Evolutionary conservation across 1,140 invertebrate species (phyloP), one percentile per base, ranked within the genome.

Genomic region (Wasmannia auropunctata): DNA sequence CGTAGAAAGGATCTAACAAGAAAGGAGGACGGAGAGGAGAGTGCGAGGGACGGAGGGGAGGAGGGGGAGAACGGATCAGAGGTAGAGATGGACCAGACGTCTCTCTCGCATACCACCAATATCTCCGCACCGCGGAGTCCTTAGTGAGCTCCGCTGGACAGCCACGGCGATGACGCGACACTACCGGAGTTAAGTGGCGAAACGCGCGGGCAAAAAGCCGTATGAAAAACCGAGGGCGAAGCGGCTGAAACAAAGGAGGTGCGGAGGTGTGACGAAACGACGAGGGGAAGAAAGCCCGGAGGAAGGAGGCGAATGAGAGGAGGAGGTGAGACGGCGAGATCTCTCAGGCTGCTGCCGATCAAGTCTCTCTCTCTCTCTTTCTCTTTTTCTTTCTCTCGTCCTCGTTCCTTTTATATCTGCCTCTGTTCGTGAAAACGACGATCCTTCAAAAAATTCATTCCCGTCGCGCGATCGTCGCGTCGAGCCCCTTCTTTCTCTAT

Each of bases 161-260:
- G 87, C 77, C 87, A 86, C 90, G 87, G 92, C 90, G 93, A 94
- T 94, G 94, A 94, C 93, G 93, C 92, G 94, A 94, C 94, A 94
- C 93, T 94, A 94, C 92, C 91, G 92, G 93, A 94, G 93, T 94
- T 94, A 94, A 94, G 93, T 94, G 94, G 94, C 94, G 93, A 94
- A 93, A 94, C 93, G 92, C 92, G 93, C 91, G 93, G 92, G 87
- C 88, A 94, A 94, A 93, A 94, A 94, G 87, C 85, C 70, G 31
- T 60, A 74, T 91, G 91, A 93, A 93, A 94, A 94, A 93, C 90
- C 84, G 77, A 89, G 91, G 87, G 92, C 92, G 90, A 91, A 91
- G 93, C 94, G 93, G 94, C 92, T 94, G 90, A 94, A 94, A 93
- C 94, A 94, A 94, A 94, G 93, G 91, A 91, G 86, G 89, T 88